Evolutionary conservation across 2,113 vertebrate genomes (phyloP).

Genomic region (Macroglossus sobrinus): DNA sequence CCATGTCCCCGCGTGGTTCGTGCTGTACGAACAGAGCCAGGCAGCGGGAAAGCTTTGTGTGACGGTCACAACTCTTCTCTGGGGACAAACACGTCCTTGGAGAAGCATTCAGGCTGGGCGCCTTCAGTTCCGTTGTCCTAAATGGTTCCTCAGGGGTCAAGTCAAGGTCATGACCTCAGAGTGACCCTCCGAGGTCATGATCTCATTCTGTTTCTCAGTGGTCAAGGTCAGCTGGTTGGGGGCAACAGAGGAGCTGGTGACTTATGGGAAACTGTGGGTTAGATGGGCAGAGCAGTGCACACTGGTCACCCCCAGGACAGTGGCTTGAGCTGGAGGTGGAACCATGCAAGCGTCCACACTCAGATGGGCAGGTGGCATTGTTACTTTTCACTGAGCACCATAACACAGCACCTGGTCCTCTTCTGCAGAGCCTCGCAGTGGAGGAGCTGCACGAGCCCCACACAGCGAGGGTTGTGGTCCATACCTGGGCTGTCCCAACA

Average conservation of each 20-base stretch:
- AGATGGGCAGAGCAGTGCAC: background rate
- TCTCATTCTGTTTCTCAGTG: background rate
- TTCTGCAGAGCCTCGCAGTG: no score
- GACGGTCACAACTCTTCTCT: background rate
- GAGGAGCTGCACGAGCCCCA: background rate
- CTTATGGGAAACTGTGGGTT: background rate
- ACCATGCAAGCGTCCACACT: accelerated
- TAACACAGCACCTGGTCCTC: accelerated
- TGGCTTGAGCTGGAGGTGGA: accelerated
- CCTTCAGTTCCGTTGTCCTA: background rate
- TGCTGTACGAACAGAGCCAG: accelerated
- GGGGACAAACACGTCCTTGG: background rate
- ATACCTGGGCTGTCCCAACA: background rate
- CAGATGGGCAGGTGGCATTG: accelerated
- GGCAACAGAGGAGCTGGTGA: background rate
- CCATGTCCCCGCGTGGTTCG: accelerated
- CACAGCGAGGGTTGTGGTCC: no score
- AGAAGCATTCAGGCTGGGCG: background rate
- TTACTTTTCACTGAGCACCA: background rate
- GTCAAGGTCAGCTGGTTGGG: background rate
- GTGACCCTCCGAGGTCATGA: background rate
- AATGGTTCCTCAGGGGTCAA: background rate
- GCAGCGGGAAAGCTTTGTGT: background rate
- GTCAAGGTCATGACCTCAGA: background rate
- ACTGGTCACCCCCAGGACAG: background rate